Evolutionary conservation across 2,113 vertebrate species (phyloP).

Genomic region (Oceanites oceanicus): DNA sequence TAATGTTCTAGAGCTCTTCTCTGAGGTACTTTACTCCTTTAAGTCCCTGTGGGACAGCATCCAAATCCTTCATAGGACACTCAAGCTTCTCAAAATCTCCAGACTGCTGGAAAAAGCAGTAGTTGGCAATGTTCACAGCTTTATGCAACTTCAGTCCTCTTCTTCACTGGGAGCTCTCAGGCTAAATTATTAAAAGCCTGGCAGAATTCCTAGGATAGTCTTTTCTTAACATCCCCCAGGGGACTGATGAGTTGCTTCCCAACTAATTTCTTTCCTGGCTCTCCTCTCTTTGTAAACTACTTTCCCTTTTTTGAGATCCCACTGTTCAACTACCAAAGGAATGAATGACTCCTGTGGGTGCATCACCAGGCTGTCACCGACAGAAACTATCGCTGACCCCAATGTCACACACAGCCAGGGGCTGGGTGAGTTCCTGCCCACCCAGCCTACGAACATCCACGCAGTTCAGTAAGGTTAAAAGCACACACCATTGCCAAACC

Average conservation of each 20-base stretch:
- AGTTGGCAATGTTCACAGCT: not conserved
- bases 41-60: not conserved
- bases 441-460: not conserved
- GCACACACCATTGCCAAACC: not conserved
- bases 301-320: not conserved
- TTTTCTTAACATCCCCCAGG: not conserved
- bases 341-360: fast-evolving
- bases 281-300: not conserved
- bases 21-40: not conserved
- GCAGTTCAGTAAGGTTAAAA: not conserved
- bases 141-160: not conserved
- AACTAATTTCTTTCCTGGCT: not conserved
- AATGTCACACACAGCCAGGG: too few species aligned
- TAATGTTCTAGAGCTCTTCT: not conserved
- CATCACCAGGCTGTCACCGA: not conserved
- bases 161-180: not conserved
- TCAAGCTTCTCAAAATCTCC: not conserved
- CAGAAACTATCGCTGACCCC: not conserved
- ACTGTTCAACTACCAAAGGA: not conserved
- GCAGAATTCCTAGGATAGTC: not conserved
- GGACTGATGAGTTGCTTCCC: not conserved
- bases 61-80: not conserved
- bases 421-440: not conserved
- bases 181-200: not conserved
- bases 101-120: not conserved